phyloP scores from a whole-genome alignment of 64 coral and sea anemone species.

The Platygyra sinensis region DNA sequence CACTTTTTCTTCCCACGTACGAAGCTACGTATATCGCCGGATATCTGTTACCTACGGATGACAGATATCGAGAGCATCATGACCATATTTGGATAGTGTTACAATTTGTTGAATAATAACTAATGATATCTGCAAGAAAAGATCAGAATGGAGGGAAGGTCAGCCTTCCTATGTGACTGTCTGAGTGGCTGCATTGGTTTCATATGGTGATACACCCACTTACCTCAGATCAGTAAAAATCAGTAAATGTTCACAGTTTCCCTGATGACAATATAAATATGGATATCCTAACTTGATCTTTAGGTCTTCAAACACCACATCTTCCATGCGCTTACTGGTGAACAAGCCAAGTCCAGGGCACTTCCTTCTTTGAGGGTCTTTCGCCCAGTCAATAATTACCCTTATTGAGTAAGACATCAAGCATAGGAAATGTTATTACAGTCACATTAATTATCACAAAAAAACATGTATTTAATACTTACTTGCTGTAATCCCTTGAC shows the following conservation, averaged over 20 bases:
- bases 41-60: too few relatives aligned
- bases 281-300: constrained; percentile 86
- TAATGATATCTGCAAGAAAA: too few relatives aligned
- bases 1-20: too few relatives aligned
- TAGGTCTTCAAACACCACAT: constrained; percentile 74
- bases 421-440: not conserved
- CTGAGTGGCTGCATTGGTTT: too few relatives aligned
- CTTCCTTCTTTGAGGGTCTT: constrained; percentile 53
- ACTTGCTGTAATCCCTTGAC: constrained; percentile 96
- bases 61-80: too few relatives aligned
- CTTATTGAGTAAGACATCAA: constrained; percentile 7
- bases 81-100: too few relatives aligned
- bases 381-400: constrained; percentile 85
- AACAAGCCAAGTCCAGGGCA: constrained; percentile 42
- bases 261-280: constrained; percentile 93
- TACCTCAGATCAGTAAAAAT: constrained; percentile 98
- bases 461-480: not conserved
- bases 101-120: too few relatives aligned
- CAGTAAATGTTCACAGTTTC: constrained; percentile 91
- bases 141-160: too few relatives aligned
- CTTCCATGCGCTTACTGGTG: constrained; percentile 74
- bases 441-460: too few relatives aligned
- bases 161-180: too few relatives aligned
- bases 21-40: too few relatives aligned
- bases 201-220: not conserved